These are phyloP conservation scores for Drosophila kambysellisi DNA, from an alignment of 2,888 invertebrate species.

Conservation along the genomic window DNA sequence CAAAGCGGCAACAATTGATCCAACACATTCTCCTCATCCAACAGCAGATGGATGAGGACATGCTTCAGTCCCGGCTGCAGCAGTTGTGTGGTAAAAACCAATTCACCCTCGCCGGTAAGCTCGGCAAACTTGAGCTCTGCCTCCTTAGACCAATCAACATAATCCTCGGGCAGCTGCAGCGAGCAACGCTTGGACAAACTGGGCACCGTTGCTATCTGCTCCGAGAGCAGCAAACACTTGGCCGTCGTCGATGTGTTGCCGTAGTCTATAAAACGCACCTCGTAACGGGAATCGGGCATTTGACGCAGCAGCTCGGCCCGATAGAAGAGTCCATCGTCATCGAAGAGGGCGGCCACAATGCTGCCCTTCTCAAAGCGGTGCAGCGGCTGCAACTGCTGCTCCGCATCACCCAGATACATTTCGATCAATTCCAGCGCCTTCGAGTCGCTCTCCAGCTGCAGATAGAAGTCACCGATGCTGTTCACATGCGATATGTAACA, in stretches of 20 bases:
- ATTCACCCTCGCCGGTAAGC: slow-evolving; percentile 89
- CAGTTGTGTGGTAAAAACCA: slow-evolving; percentile 89
- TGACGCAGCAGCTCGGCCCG: slow-evolving; percentile 88
- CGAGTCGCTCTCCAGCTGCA: slow-evolving; percentile 90
- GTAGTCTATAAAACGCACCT: slow-evolving; percentile 89
- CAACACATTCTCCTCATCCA: slow-evolving; percentile 88
- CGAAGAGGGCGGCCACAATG: slow-evolving; percentile 89
- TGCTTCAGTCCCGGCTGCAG: slow-evolving; percentile 89
- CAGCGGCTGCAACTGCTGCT: slow-evolving; percentile 86
- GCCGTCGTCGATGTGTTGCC: slow-evolving; percentile 88
- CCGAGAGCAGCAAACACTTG: slow-evolving; percentile 87
- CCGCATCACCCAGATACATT: slow-evolving; percentile 86
- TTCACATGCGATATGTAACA: slow-evolving; percentile 91
- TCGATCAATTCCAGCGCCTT: slow-evolving; percentile 87
- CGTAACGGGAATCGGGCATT: slow-evolving; percentile 86
- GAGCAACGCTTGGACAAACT: slow-evolving; percentile 88
- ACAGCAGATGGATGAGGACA: slow-evolving; percentile 88
- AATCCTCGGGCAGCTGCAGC: slow-evolving; percentile 87
- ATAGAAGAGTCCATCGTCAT: slow-evolving; percentile 89
- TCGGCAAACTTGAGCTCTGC: slow-evolving; percentile 89
- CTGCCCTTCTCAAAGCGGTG: slow-evolving; percentile 84
- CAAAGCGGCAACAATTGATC: slow-evolving; percentile 87
- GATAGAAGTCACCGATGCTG: slow-evolving; percentile 91
- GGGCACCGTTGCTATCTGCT: slow-evolving; percentile 87
- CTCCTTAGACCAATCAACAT: slow-evolving; percentile 88